Evolutionary conservation across 2,888 invertebrate genomes (phyloP).

Genomic region (Clitarchus hookeri): DNA sequence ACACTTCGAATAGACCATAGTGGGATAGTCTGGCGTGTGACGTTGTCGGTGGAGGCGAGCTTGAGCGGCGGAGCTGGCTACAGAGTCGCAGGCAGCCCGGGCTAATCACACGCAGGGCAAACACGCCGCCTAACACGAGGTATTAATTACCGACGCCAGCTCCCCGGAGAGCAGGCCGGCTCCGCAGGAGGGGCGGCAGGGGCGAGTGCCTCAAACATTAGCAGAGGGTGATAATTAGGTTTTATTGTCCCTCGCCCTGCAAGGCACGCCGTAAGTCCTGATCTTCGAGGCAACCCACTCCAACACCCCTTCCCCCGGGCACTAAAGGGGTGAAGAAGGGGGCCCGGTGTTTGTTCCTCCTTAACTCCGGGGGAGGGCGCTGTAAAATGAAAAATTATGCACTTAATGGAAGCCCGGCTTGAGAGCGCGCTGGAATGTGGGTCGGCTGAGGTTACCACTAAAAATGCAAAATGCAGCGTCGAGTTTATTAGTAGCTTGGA

Average conservation of each 20-base stretch:
- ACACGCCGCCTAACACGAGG: slow-evolving; percentile 3
- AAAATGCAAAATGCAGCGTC: background rate
- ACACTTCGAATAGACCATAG: too few species aligned
- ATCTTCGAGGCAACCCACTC: slow-evolving; percentile 1
- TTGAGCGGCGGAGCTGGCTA: too few species aligned
- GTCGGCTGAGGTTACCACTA: background rate
- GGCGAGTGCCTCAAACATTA: background rate
- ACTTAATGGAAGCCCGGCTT: background rate
- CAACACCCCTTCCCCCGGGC: background rate
- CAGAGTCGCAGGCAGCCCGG: background rate
- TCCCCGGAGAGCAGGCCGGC: background rate
- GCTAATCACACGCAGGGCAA: background rate
- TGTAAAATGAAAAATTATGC: slow-evolving; percentile 3
- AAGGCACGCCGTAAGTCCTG: background rate
- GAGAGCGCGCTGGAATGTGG: background rate
- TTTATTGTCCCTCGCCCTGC: slow-evolving; percentile 14
- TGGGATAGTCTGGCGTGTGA: too few species aligned
- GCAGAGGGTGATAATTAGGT: background rate
- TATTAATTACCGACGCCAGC: slow-evolving; percentile 4
- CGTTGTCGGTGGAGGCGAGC: too few species aligned
- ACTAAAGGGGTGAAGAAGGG: background rate
- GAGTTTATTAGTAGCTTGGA: background rate
- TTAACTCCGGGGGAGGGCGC: background rate
- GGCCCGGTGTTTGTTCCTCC: background rate
- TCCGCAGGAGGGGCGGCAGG: background rate